Conservation (phyloP, 2,888 invertebrate genomes). For the Drosophila flavopinicola region DNA sequence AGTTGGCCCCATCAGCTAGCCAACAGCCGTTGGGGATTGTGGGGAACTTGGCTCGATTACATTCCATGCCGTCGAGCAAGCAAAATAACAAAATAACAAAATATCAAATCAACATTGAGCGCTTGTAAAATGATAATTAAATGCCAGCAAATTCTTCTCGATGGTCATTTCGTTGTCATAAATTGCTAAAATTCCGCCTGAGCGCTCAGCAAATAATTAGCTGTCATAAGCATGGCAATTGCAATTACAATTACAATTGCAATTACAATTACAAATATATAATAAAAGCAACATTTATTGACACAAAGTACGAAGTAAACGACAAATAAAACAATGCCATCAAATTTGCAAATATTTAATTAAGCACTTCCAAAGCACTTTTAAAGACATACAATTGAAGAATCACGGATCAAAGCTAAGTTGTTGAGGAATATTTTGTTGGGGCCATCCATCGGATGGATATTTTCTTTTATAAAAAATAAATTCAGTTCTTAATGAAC, state of each 20-base stretch:
- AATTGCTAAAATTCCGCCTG: constrained; percentile 38
- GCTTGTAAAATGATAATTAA: constrained; percentile 53
- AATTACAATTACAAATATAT: constrained; percentile 27
- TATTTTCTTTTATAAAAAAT: too few species aligned
- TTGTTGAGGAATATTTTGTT: too few species aligned
- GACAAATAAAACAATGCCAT: constrained; percentile 14
- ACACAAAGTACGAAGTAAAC: constrained; percentile 10
- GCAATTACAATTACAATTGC: constrained; percentile 39
- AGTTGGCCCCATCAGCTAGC: neutral
- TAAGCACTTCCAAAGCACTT: too few species aligned
- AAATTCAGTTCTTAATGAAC: too few species aligned
- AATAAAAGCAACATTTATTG: constrained; percentile 37
- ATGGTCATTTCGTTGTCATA: constrained; percentile 9
- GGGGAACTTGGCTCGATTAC: constrained; percentile 6
- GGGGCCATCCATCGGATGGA: too few species aligned
- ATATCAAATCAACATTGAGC: constrained; percentile 47
- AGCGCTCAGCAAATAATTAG: constrained; percentile 38
- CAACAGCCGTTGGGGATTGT: neutral
- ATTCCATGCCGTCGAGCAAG: constrained; percentile 29
- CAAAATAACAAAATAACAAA: too few species aligned
- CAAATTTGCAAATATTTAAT: constrained; percentile 9
- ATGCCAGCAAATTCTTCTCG: constrained; percentile 34
- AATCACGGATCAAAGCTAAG: too few species aligned
- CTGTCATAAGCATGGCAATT: constrained; percentile 38
- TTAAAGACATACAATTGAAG: too few species aligned